Evolutionary conservation across 2,888 invertebrate species (phyloP), one percentile per base, ranked within the genome.

Genomic region (Meteorus cinctellus): DNA sequence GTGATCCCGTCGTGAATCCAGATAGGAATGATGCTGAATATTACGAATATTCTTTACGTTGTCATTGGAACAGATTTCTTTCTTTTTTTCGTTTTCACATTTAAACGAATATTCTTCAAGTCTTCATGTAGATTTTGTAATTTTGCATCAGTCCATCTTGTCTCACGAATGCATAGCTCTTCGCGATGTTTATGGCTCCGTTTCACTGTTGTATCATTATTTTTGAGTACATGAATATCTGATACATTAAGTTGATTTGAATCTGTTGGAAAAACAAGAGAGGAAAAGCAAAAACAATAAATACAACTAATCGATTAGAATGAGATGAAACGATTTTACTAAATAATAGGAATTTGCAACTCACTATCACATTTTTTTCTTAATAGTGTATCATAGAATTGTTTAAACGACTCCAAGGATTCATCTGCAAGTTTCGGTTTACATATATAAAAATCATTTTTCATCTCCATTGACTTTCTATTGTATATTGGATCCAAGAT

Each of bases 91-190:
- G 10, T 27, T 34, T 1, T 76, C 27, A 72, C 31, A 48, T 82
- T 84, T 59, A 83, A 76, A 79, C 85, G 82, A 62, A 84, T 84
- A 1, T 92, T 91, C 86, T 91, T 92, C 6, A 94, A 86, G 81
- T 93, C 93, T 60, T 91, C 90, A 77, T 94, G 92, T 2, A 94
- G 88, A 62, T 90, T 90, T 84, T 91, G 91, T 67, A 94, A 81
- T 80, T 93, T 93, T 80, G 92, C 91, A 34, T 93, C 92, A 48
- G 92, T 93, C 94, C 94, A 94, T 87, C 92, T 93, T 0, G 93
- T 93, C 87, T 92, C 92, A 19, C 93, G 87, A 68, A 92, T 90
- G 84, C 94, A 94, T 1, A 94, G 86, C 73, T 85, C 84, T 36
- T 80, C 79, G 4, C 79, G 72, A 72, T 62, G 4, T 45, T 29